Evolutionary conservation across 2,797 vertebrate species (phyloP), one percentile per base, ranked within the genome.

Genomic region (Morus bassanus): DNA sequence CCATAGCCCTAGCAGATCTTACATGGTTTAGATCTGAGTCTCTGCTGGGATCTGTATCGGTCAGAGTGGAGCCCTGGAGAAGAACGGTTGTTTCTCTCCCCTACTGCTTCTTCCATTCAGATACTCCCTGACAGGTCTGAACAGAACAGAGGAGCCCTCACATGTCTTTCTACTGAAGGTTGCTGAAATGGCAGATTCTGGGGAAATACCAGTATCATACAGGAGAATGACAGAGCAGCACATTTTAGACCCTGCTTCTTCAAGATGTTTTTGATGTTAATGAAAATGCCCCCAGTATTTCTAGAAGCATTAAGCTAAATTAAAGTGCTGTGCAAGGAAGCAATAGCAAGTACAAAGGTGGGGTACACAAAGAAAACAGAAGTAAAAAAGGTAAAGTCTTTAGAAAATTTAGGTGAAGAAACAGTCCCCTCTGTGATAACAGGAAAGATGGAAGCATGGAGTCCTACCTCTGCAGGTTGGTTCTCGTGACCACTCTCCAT

Each of bases 381-480:
- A 63, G 10, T 24, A 7, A 43, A 61, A 67, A 48, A 48, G 22
- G 10, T 9, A 2, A 51, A 51, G 17, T 54, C 59, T 70, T n/a
- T 9, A 25, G 25, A 41, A 2, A 19, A 24, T 23, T 37, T 33
- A 37, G 35, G 60, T 13, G 69, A 78, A 72, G 18, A 57, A 31
- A 27, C 4, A 8, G 19, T 24, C 18, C 9, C 19, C 46, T 41
- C 43, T 11, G 1, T 0, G 6, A 18, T 46, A 57, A 48, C 21
- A 89, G 85, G 25, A 28, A 45, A 57, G 48, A 50, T 5, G 35
- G 80, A 75, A 83, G 56, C 53, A 73, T 4, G 53, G 25, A 28
- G 53, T 88, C 97, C 60, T 95, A 97, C 97, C 94, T 95, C 85
- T 65, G 88, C 98, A 98, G 2, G 10, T 70, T 68, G 97, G 98